Evolutionary conservation across 53 echinoderm and acorn worm genomes (phyloP).

Genomic region (Glandiceps talaboti): DNA sequence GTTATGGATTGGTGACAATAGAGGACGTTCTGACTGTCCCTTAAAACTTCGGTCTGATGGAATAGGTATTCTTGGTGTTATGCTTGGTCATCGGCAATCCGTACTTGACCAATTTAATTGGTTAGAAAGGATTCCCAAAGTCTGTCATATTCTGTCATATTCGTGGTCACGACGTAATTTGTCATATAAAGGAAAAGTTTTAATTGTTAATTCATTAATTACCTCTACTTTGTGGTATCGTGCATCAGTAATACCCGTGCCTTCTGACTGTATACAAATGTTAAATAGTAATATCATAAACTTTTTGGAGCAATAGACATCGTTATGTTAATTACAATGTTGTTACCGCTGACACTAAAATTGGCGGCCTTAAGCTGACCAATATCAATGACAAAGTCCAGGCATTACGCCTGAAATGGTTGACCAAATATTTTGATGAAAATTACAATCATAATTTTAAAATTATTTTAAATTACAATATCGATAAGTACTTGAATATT

Average conservation of each 20-base stretch:
- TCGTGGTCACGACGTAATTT: not conserved
- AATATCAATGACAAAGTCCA: too few species aligned
- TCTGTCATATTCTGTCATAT: not conserved
- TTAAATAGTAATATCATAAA: too few species aligned
- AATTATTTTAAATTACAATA: too few species aligned
- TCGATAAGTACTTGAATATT: too few species aligned
- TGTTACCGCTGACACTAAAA: too few species aligned
- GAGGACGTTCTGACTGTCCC: not conserved
- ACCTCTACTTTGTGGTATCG: not conserved
- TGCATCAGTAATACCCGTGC: not conserved
- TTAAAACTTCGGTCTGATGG: too few species aligned
- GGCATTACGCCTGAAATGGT: too few species aligned
- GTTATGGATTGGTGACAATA: slow-evolving; percentile 7
- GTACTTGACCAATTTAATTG: not conserved
- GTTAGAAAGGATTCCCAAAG: not conserved
- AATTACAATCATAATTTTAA: too few species aligned
- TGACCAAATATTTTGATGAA: too few species aligned
- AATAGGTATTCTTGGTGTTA: not conserved
- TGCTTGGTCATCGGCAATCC: not conserved
- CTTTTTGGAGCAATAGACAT: not conserved
- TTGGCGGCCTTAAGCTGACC: too few species aligned
- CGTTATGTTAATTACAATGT: not conserved
- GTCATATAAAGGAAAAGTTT: not conserved
- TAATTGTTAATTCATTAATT: too few species aligned
- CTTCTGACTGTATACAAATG: not conserved